Evolutionary conservation across 2,113 vertebrate genomes (phyloP).

Genomic region (Phaethon lepturus): DNA sequence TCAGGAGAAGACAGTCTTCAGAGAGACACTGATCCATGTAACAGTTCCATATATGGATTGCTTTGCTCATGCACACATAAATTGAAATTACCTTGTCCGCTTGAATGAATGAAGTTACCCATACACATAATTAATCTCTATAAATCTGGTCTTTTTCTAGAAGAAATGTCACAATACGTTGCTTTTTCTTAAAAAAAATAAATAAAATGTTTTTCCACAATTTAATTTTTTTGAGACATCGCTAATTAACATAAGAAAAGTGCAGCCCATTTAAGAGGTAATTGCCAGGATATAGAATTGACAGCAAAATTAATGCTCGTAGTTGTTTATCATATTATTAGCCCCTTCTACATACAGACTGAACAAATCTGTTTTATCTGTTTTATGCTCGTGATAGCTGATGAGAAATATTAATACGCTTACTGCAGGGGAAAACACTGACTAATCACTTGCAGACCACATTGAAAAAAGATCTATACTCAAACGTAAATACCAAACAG

Average conservation of each 20-base stretch:
- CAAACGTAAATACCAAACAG: slow-evolving; percentile 9
- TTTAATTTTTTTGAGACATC: slow-evolving; percentile 13
- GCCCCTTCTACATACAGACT: slow-evolving; percentile 5
- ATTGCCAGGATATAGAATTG: slow-evolving; percentile 65
- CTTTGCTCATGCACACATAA: background rate
- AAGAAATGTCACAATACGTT: slow-evolving; percentile 23
- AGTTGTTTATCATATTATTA: slow-evolving; percentile 54
- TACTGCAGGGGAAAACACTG: slow-evolving; percentile 1
- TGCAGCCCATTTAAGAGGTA: slow-evolving; percentile 43
- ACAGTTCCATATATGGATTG: background rate
- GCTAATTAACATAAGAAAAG: slow-evolving; percentile 55
- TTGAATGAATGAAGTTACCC: background rate
- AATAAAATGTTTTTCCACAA: background rate
- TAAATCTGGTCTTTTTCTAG: background rate
- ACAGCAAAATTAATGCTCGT: slow-evolving; percentile 68
- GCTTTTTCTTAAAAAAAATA: background rate
- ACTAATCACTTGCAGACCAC: slow-evolving; percentile 5
- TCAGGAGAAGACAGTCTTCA: background rate
- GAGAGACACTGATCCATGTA: background rate
- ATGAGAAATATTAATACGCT: slow-evolving; percentile 60
- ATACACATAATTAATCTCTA: background rate
- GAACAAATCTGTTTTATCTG: slow-evolving; percentile 45
- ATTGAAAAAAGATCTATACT: background rate
- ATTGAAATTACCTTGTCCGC: background rate
- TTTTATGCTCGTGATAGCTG: slow-evolving; percentile 26